Base-by-base conservation (phyloP, 2,113 vertebrate genomes). In the Callorhinus ursinus region DNA sequence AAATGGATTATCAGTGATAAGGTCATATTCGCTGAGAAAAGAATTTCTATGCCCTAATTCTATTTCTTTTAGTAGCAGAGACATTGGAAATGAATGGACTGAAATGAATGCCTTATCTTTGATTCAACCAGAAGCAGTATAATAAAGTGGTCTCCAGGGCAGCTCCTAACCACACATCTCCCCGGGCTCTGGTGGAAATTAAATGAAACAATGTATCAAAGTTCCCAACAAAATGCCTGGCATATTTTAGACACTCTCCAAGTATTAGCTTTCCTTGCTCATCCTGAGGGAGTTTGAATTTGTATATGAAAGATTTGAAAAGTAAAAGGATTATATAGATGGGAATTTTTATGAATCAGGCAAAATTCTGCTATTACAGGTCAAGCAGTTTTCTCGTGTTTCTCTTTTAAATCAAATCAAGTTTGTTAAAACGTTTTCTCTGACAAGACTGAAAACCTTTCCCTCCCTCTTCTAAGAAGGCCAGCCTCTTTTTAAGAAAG, bases 391-490 rank as follows among this genome's bases (percentile, higher is more conserved):
- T 94, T 77, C 61, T 10, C 65, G 31, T 55, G 12, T 86, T 93
- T 96, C 42, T 74, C 39, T 93, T 81, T 91, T 71, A 84, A 84
- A 91, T 79, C n/a, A 83, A 93, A 36, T 74, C 5, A 81, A 88
- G 65, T 51, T 21, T 76, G 67, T 81, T 72, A 53, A 95, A 93
- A 72, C 9, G 0, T 93, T 93, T 61, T 96, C 59, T 84, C 13
- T 59, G 36, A 84, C 69, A 61, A 81, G 51, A 93, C 13, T 49
- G 46, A 76, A 87, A 83, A 11, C 36, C 39, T 90, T 85, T 46
- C 3, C 46, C 65, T 71, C 26, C 22, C 39, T 86, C 33, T 90
- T 85, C 33, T 69, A 55, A 81, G 63, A 71, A 79, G 76, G 67
- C 67, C 36, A 92, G 49, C 6, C 31, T 57, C 77, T 90, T 84